Base-by-base conservation (phyloP, 2,113 vertebrate genomes). In the Geococcyx californianus region DNA sequence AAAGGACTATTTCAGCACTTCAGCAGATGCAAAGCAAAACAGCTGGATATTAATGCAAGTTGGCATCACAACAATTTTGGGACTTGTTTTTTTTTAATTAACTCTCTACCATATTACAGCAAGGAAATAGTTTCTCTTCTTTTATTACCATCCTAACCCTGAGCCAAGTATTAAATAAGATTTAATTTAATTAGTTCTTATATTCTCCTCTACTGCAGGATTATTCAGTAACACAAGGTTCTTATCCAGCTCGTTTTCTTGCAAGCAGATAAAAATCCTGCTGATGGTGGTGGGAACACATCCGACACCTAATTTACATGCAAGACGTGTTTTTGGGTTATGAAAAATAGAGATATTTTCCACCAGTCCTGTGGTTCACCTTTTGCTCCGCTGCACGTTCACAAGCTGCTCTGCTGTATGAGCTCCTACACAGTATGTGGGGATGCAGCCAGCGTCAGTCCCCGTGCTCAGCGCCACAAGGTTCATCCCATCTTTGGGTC, bases 211-310 rank as follows among this genome's bases (percentile, higher is more conserved):
- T 93, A 84, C 78, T 68, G 40, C 49, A 64, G 68, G 77, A 89
- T 84, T 91, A 84, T 89, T 94, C 77, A 56, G 68, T 59, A 92
- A 36, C 34, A 81, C 60, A 9, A 82, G 74, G 40, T 31, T 81
- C 69, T 56, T 89, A 49, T 49, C 77, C 52, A 64, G 73, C 73
- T 91, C 80, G 34, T 58, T 84, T 72, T 92, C 89, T 89, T 6
- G 58, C 89, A 92, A 66, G 82, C 92, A 96, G 96, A 96, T 90
- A 95, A 95, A 94, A 94, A 95, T 97, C 92, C 84, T 91, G 95
- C 96, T 95, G 96, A 95, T 91, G 93, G 77, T 67, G 63, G 58
- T 91, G 91, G 89, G 91, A 96, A 95, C 45, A 16, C 79, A 68
- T 45, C 84, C 75, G 77, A 70, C 80, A 60, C 69, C 49, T 91